Evolutionary conservation across 2,797 vertebrate species (phyloP).

Genomic region (Denticeps clupeoides): DNA sequence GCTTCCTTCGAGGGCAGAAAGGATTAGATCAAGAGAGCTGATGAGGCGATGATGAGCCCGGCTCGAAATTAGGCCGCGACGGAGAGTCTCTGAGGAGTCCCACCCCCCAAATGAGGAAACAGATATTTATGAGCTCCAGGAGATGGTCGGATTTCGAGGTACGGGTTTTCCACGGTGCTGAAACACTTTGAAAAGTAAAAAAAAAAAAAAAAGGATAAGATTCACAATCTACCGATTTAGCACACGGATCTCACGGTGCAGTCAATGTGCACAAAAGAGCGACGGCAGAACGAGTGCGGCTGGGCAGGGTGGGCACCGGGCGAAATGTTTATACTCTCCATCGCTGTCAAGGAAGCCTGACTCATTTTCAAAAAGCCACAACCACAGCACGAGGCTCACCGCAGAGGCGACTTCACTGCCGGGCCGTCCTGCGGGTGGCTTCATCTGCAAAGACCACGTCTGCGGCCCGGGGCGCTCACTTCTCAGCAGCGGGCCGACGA

Average conservation of each 20-base stretch:
- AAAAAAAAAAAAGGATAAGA: too few relatives aligned
- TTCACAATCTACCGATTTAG: too few relatives aligned
- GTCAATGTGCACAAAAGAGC: too few relatives aligned
- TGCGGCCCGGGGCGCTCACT: too few relatives aligned
- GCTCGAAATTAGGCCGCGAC: slow-evolving; percentile 18
- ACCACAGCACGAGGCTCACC: slow-evolving; percentile 3
- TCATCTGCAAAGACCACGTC: slow-evolving; percentile 1
- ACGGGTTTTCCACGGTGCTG: background rate
- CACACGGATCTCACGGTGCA: too few relatives aligned
- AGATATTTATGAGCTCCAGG: background rate
- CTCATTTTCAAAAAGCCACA: slow-evolving; percentile 14
- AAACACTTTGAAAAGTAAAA: too few relatives aligned
- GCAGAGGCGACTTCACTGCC: background rate
- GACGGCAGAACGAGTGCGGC: too few relatives aligned
- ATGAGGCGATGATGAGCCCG: slow-evolving; percentile 23
- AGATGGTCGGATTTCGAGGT: background rate
- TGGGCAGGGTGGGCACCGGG: background rate
- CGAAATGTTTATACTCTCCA: slow-evolving; percentile 3
- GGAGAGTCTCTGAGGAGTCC: slow-evolving; percentile 17
- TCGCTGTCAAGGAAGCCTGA: slow-evolving; percentile 12
- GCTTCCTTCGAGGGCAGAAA: slow-evolving; percentile 30
- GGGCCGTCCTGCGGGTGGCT: too few relatives aligned
- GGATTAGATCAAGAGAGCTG: slow-evolving; percentile 27
- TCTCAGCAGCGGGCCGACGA: too few relatives aligned
- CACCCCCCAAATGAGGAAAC: slow-evolving; percentile 1